Base-by-base conservation (phyloP, 2,113 vertebrate genomes). In the Aleadryas rufinucha region DNA sequence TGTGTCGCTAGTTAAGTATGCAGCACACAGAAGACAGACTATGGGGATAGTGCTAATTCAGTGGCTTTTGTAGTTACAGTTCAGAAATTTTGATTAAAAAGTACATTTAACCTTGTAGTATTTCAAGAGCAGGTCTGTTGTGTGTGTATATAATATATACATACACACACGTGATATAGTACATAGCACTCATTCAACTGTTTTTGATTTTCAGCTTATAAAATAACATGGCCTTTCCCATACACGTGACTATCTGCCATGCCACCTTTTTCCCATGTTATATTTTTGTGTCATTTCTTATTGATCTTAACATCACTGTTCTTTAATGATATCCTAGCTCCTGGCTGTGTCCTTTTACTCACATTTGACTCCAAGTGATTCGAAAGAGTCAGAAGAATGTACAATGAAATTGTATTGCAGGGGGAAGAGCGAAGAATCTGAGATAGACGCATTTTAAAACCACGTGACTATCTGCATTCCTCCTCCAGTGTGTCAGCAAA, bases 111-210 rank as follows among this genome's bases (percentile, higher is more conserved):
- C 19, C 20, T 47, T 47, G 20, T 14, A 13, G 30, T 30, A 69
- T 33, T 61, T 64, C 18, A 77, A 84, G 10, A 64, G 28, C 5
- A 63, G 26, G 18, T 59, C 24, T 77, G 39, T 12, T 84, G 42
- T 21, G 7, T 1, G 1, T 1, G 1, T 47, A 31, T 7, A 2
- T 41, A 33, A 2, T 41, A 33, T 76, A 19, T 18, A 11, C 6
- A 63, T 16, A 50, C 8, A 49, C 6, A 21, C 19, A 27, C 6
- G 7, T 16, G 33, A 54, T 9, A 30, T 1, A 35, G 31, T 18
- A 71, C 7, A 76, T 68, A 57, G 39, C 15, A 57, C 31, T 56
- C 9, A 9, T 11, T 37, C 7, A 8, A 7, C 72, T 66, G 10
- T 15, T 11, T 22, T 42, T 90, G 13, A 70, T 80, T 75, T 69